phyloP scores from a whole-genome alignment of 2,888 invertebrate species.

The Thereva unica region DNA sequence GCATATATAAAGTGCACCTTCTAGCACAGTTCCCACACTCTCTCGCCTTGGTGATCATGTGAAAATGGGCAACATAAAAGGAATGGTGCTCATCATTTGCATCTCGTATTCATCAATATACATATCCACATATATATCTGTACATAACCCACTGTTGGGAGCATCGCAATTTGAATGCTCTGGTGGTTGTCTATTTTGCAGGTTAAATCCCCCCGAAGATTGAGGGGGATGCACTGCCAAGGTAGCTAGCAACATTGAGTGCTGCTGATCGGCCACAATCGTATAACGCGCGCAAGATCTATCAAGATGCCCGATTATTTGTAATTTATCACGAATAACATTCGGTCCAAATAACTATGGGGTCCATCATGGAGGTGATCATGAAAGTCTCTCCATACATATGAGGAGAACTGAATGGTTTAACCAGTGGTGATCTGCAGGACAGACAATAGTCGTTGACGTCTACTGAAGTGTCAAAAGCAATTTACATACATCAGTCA shows the following conservation, averaged over 20 bases:
- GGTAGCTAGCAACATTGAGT: neutral
- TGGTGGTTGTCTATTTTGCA: neutral
- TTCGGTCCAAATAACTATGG: conserved; percentile 35
- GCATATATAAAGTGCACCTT: conserved; percentile 17
- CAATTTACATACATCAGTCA: too few species aligned
- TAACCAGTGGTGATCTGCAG: too few species aligned
- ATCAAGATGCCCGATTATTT: conserved; percentile 41
- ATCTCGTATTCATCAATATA: conserved; percentile 33
- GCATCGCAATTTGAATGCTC: conserved; percentile 27
- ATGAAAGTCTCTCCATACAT: neutral
- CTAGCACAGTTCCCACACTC: conserved; percentile 39
- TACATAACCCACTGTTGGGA: neutral
- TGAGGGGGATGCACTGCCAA: conserved; percentile 11
- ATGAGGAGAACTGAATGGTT: too few species aligned
- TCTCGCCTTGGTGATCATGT: conserved; percentile 30
- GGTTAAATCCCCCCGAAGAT: neutral
- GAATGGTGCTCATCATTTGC: conserved; percentile 30
- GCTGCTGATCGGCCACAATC: too few species aligned
- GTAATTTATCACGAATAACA: conserved; percentile 42
- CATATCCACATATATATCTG: neutral
- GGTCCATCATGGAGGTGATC: conserved; percentile 21
- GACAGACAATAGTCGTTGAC: too few species aligned
- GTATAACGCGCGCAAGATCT: conserved; percentile 18
- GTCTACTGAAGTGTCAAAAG: too few species aligned
- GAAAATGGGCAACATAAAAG: conserved; percentile 34